These are phyloP conservation scores for Chloroceryle inda DNA, from an alignment of 2,797 vertebrate genomes.

Conservation along the genomic window DNA sequence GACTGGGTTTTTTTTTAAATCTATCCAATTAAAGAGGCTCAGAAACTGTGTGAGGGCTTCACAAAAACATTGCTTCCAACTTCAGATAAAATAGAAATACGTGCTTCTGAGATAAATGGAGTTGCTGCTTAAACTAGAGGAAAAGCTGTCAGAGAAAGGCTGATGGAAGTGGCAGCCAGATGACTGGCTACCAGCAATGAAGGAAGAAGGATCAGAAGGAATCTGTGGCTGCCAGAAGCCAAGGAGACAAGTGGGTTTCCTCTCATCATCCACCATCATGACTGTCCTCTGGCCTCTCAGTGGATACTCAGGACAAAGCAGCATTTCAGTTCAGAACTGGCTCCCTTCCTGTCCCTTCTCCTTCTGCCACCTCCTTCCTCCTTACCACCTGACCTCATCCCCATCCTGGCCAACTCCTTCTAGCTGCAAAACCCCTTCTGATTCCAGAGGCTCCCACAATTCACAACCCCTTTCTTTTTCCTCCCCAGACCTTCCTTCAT, in stretches of 20 bases:
- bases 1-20: neutral
- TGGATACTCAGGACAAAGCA: neutral
- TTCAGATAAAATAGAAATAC: neutral
- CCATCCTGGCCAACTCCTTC: neutral
- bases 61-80: neutral
- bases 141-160: neutral
- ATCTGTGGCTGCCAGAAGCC: neutral
- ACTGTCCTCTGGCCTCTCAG: neutral
- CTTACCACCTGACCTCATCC: neutral
- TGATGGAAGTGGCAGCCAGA: neutral
- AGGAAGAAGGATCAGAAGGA: neutral
- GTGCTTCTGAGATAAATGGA: neutral
- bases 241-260: neutral
- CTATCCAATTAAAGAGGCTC: neutral
- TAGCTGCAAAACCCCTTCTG: neutral
- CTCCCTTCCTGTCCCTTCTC: neutral
- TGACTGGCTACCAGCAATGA: accelerated
- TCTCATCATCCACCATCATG: accelerated
- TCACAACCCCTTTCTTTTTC: accelerated
- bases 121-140: neutral
- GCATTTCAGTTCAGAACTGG: neutral
- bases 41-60: neutral
- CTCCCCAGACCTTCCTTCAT: neutral
- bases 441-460: neutral
- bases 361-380: neutral